Conservation (phyloP, 2,113 vertebrate genomes). For the Cichladusa arquata region DNA sequence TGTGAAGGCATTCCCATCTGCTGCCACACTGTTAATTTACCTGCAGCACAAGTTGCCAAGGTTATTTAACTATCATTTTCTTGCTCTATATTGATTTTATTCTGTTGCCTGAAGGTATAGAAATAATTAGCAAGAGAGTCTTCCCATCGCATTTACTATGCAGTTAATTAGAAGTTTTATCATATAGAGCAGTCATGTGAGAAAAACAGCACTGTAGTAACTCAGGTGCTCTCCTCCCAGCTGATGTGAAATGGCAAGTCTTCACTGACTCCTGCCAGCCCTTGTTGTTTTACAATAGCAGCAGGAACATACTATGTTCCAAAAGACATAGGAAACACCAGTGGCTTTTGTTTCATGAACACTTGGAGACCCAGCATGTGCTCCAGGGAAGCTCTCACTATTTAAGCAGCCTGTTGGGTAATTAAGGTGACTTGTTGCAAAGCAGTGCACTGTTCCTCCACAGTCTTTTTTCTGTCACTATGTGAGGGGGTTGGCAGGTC, state of each 20-base stretch:
- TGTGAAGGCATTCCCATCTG: not conserved
- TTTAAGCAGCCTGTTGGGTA: not conserved
- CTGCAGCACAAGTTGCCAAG: not conserved
- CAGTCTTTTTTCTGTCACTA: not conserved
- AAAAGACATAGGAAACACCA: not conserved
- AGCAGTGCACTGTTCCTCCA: not conserved
- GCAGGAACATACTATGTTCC: not conserved
- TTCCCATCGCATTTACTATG: not conserved
- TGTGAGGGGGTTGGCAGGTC: not conserved
- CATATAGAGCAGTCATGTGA: not conserved
- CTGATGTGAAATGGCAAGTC: not conserved
- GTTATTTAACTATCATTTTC: constrained; percentile 17
- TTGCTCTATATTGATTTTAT: constrained; percentile 41
- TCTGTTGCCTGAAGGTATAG: constrained; percentile 21
- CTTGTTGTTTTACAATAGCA: not conserved
- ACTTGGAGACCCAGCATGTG: not conserved
- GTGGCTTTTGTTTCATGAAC: not conserved
- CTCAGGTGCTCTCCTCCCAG: not conserved
- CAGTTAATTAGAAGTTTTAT: constrained; percentile 36
- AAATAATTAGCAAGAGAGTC: constrained; percentile 56
- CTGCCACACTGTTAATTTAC: not conserved
- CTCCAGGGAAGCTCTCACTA: not conserved
- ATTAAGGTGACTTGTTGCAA: not conserved
- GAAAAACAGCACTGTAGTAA: not conserved
- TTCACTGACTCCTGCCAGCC: not conserved